Percentiles rank a stretch among this genome's conserved stretches.
phyloP scores from a whole-genome alignment of 2,113 vertebrate species.

The Scortum barcoo region DNA sequence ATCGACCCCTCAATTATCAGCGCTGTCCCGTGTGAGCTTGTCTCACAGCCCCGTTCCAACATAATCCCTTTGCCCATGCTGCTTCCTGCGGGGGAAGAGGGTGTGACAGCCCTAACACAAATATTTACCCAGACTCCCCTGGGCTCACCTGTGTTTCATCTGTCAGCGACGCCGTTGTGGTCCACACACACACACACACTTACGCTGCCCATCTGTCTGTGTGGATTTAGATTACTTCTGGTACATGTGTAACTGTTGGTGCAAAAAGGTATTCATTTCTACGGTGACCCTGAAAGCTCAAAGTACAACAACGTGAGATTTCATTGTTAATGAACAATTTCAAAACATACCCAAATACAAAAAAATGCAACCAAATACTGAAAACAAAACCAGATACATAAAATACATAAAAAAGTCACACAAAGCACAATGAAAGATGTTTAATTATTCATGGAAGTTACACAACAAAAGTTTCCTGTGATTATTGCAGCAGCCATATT shows the following conservation, averaged over 20 bases:
- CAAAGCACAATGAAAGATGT: background rate
- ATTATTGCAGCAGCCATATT: background rate
- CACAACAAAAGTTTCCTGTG: background rate
- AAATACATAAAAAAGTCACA: background rate
- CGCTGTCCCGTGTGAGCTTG: slow-evolving; percentile 27
- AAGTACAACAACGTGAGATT: background rate
- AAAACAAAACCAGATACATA: background rate
- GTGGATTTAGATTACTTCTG: background rate
- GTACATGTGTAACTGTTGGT: background rate
- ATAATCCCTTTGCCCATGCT: slow-evolving; percentile 53
- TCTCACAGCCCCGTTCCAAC: slow-evolving; percentile 17
- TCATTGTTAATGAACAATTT: too few relatives aligned
- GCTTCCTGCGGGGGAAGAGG: slow-evolving; percentile 62
- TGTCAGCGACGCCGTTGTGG: slow-evolving; percentile 54
- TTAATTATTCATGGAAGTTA: background rate
- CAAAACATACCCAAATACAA: background rate
- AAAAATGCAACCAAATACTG: background rate
- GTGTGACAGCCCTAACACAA: slow-evolving; percentile 69
- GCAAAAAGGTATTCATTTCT: background rate
- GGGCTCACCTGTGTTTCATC: slow-evolving; percentile 71
- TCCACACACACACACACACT: background rate
- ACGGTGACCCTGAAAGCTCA: background rate
- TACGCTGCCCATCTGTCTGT: background rate
- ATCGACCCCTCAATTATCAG: slow-evolving; percentile 50
- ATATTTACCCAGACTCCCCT: slow-evolving; percentile 78